Percentiles rank a stretch among this genome's conserved stretches.
These are phyloP conservation scores for Pararge aegeria DNA, from an alignment of 1,140 invertebrate species.

Conservation along the genomic window DNA sequence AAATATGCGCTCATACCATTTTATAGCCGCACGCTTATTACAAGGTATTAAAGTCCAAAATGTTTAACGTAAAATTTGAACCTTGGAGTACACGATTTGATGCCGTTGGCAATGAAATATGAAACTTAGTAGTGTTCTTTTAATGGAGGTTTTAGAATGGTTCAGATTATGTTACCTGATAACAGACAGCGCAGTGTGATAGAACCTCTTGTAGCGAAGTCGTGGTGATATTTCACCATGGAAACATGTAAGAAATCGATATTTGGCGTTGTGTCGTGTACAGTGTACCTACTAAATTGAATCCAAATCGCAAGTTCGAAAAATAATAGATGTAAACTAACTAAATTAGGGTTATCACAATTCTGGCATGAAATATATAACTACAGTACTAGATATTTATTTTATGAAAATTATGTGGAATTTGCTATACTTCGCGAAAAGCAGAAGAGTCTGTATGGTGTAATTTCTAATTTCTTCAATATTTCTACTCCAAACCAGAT, in stretches of 20 bases:
- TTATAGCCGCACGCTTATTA: slow-evolving; percentile 9
- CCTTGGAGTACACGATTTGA: slow-evolving; percentile 19
- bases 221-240: not conserved
- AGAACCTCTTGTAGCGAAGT: not conserved
- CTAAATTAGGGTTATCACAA: no score
- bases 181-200: not conserved
- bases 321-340: no score
- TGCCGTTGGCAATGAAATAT: slow-evolving; percentile 13
- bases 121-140: slow-evolving; percentile 11
- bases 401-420: no score
- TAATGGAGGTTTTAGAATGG: slow-evolving; percentile 3
- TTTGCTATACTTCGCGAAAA: no score
- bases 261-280: not conserved
- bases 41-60: slow-evolving; percentile 20
- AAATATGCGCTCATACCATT: slow-evolving; percentile 28
- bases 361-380: no score
- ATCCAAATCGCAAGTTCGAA: no score
- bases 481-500: no score
- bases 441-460: no score
- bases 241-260: not conserved
- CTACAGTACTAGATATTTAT: no score
- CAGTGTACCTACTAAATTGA: not conserved
- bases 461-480: no score
- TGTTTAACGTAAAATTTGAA: not conserved
- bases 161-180: not conserved